phyloP scores from a whole-genome alignment of 2,888 invertebrate genomes.

The Agrochola lota region DNA sequence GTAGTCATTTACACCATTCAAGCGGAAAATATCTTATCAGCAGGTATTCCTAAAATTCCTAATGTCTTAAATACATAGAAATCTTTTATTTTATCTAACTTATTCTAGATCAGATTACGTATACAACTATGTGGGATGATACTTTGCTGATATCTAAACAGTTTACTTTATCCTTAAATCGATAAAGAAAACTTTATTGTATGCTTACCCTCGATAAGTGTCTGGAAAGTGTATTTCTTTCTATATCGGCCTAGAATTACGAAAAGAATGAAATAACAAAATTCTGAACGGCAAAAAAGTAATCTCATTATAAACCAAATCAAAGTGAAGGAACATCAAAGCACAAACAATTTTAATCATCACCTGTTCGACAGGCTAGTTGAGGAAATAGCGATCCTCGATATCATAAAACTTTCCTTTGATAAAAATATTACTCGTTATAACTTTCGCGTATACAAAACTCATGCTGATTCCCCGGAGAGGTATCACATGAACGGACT shows the following conservation, averaged over 20 bases:
- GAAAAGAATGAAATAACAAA: constrained; percentile 13
- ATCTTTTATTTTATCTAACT: constrained; percentile 8
- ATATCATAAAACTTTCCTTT: constrained; percentile 75
- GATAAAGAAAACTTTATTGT: constrained; percentile 8
- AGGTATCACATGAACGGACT: constrained; percentile 67
- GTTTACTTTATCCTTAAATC: neutral
- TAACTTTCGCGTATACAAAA: constrained; percentile 71
- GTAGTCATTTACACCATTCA: neutral
- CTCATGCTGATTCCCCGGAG: constrained; percentile 62
- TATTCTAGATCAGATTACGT: constrained; percentile 16
- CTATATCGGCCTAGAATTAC: neutral
- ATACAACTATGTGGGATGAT: neutral
- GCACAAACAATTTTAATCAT: constrained; percentile 53
- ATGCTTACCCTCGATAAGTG: constrained; percentile 8
- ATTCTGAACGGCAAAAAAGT: constrained; percentile 31
- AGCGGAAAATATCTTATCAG: neutral
- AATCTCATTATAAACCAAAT: constrained; percentile 54
- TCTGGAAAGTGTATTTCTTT: neutral
- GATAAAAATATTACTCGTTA: constrained; percentile 78
- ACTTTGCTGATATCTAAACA: constrained; percentile 9
- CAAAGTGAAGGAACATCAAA: constrained; percentile 50
- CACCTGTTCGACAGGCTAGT: constrained; percentile 61
- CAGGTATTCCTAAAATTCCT: neutral
- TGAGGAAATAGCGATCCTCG: constrained; percentile 69
- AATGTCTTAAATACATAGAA: neutral